A percentile compares a stretch with the other conserved stretches of the same genome.
Evolutionary conservation across 2,888 invertebrate species (phyloP).

Genomic region (Physocephala rufipes): DNA sequence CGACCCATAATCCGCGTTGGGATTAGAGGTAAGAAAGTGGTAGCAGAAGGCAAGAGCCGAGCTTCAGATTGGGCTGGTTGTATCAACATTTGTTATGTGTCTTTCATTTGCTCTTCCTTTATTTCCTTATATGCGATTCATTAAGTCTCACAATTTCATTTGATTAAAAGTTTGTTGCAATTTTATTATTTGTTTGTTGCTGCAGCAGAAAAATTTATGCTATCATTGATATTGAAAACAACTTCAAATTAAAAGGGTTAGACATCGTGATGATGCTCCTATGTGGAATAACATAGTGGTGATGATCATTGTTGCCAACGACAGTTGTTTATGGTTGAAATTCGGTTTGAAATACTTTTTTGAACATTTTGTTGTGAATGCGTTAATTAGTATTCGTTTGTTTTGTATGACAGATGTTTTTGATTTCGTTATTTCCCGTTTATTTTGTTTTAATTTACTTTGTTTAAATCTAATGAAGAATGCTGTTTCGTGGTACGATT

Average conservation of each 20-base stretch:
- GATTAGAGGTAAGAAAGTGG: not conserved
- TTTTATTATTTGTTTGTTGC: conserved; percentile 7
- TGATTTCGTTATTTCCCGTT: not conserved
- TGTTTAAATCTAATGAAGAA: no score
- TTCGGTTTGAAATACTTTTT: not conserved
- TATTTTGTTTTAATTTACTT: not conserved
- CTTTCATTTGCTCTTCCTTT: not conserved
- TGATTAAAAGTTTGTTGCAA: conserved; percentile 22
- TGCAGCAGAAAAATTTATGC: not conserved
- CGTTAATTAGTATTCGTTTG: conserved; percentile 41
- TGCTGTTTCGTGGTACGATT: no score
- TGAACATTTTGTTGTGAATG: conserved; percentile 44
- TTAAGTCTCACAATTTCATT: conserved; percentile 33
- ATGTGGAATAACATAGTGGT: not conserved
- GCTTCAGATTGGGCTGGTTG: not conserved
- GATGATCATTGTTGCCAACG: not conserved
- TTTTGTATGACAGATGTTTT: not conserved
- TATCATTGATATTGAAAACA: not conserved
- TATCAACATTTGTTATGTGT: not conserved
- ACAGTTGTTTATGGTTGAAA: conserved; percentile 14
- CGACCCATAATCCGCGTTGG: not conserved
- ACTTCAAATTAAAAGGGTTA: conserved; percentile 9
- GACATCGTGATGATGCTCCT: not conserved
- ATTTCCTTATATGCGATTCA: conserved; percentile 28
- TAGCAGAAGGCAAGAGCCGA: not conserved